Percentiles rank a stretch among this genome's conserved stretches.
Evolutionary conservation across 1,140 invertebrate species (phyloP).

Genomic region (Melanaphis sacchari): DNA sequence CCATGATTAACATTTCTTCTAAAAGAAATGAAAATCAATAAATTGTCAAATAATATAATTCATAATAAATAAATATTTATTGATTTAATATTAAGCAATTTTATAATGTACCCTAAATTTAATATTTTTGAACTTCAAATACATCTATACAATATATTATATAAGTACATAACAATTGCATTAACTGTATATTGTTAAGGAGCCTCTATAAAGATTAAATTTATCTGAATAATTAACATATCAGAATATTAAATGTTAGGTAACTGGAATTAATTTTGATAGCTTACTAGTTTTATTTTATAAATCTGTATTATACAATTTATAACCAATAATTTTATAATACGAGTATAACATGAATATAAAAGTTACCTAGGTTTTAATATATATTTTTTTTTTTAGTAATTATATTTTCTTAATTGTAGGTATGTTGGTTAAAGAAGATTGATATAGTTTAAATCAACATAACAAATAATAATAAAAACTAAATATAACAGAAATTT

Average conservation of each 20-base stretch:
- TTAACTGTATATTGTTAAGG: not conserved
- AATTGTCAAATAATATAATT: not conserved
- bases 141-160: not conserved
- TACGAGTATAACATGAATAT: not conserved
- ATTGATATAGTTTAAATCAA: not conserved
- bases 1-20: slow-evolving; percentile 56
- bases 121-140: not conserved
- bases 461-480: not conserved
- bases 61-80: not conserved
- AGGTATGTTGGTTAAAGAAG: too few relatives aligned
- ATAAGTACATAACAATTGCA: not conserved
- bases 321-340: not conserved
- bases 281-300: not conserved
- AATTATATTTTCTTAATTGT: not conserved
- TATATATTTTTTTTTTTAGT: not conserved
- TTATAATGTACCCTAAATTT: not conserved
- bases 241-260: not conserved
- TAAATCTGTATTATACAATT: not conserved
- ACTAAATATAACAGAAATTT: not conserved
- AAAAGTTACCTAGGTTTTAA: not conserved
- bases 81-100: not conserved
- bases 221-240: not conserved
- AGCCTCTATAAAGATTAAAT: not conserved
- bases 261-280: slow-evolving; percentile 21
- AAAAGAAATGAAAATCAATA: not conserved